Evolutionary conservation across 2,113 vertebrate genomes (phyloP).

Genomic region (Thalassarche chlororhynchos): DNA sequence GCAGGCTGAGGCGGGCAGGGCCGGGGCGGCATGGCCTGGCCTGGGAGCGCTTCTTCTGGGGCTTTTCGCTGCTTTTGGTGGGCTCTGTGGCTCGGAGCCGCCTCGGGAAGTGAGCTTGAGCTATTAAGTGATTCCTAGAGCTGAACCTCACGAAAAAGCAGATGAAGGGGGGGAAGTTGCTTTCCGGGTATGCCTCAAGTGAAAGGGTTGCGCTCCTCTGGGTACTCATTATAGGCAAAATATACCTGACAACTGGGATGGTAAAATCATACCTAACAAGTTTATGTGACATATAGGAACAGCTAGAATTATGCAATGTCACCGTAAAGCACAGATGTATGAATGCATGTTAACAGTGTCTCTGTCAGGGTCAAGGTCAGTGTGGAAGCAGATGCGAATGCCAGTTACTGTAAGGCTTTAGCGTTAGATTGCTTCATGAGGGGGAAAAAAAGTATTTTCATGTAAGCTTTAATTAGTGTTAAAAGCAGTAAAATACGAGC

Average conservation of each 20-base stretch:
- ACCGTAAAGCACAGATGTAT: neutral
- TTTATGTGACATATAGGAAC: neutral
- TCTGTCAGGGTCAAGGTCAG: neutral
- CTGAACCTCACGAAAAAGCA: fast-evolving
- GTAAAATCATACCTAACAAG: fast-evolving
- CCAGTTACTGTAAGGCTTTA: neutral
- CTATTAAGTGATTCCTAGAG: too few species aligned
- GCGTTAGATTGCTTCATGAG: neutral
- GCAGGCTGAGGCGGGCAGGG: neutral
- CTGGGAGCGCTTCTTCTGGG: fast-evolving
- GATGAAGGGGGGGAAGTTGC: neutral
- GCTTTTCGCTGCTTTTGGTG: fast-evolving
- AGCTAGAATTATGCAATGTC: fast-evolving
- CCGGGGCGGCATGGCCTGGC: fast-evolving
- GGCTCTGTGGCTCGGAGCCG: fast-evolving
- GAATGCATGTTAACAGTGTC: fast-evolving
- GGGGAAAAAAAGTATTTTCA: neutral
- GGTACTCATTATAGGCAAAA: neutral
- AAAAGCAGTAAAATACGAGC: neutral
- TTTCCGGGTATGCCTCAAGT: fast-evolving
- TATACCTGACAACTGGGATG: fast-evolving
- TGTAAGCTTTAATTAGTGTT: neutral
- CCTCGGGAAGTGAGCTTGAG: fast-evolving
- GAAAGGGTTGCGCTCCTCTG: fast-evolving
- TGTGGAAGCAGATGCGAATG: too few species aligned